phyloP scores from a whole-genome alignment of 2,888 invertebrate species.

The Spodoptera exigua region DNA sequence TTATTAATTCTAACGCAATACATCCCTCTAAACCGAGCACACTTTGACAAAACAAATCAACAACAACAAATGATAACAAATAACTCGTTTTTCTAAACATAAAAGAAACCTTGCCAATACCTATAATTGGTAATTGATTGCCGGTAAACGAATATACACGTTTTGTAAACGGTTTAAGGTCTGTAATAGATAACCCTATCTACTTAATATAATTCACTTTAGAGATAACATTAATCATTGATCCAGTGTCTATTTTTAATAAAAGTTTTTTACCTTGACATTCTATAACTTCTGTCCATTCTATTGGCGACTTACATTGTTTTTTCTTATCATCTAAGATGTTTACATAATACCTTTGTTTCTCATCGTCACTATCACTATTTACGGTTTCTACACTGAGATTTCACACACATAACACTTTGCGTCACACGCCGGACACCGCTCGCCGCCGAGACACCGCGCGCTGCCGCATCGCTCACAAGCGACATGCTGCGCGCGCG shows the following conservation, averaged over 20 bases:
- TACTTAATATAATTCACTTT: background rate
- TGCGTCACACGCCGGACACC: slow-evolving; percentile 5
- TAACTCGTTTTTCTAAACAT: slow-evolving; percentile 5
- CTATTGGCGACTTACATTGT: slow-evolving; percentile 7
- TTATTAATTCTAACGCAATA: slow-evolving; percentile 12
- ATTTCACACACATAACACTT: slow-evolving; percentile 10
- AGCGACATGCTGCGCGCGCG: slow-evolving; percentile 6
- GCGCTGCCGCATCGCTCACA: slow-evolving; percentile 9
- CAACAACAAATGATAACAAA: slow-evolving; percentile 15
- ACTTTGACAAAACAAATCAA: slow-evolving; percentile 12
- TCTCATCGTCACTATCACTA: slow-evolving; percentile 14
- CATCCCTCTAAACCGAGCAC: slow-evolving; percentile 19
- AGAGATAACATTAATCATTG: slow-evolving; percentile 26
- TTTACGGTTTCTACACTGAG: slow-evolving; percentile 7
- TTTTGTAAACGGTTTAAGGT: slow-evolving; percentile 17
- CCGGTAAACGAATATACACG: slow-evolving; percentile 17
- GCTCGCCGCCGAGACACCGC: slow-evolving; percentile 9
- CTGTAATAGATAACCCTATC: slow-evolving; percentile 4
- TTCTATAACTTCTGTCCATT: slow-evolving; percentile 19
- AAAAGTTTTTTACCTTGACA: slow-evolving; percentile 13
- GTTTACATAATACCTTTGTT: slow-evolving; percentile 18
- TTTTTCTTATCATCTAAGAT: slow-evolving; percentile 3
- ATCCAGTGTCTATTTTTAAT: slow-evolving; percentile 29
- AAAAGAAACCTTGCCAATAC: background rate
- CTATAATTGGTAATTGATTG: slow-evolving; percentile 7